Base-by-base conservation (phyloP, 2,113 vertebrate genomes). In the Athene noctua region DNA sequence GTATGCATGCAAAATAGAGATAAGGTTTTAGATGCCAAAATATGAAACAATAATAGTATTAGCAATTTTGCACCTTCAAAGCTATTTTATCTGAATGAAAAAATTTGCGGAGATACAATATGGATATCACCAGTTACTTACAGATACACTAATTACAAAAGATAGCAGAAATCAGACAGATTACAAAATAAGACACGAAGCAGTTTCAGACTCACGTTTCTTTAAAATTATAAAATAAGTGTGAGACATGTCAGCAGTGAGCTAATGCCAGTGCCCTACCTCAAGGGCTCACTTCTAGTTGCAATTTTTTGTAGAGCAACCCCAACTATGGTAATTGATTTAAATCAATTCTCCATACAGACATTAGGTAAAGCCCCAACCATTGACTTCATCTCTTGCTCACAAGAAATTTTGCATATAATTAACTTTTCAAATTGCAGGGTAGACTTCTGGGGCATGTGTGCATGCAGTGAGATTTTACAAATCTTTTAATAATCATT, bases 371-470 rank as follows among this genome's bases (percentile, higher is more conserved):
- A 89, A 95, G 58, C 27, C 62, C 63, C 72, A 74, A 1, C n/a
- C 20, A 2, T 49, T 85, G 71, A 62, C 73, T 77, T 92, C 42
- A 65, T 54, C 52, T 88, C 52, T 88, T 79, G 46, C 58, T 72
- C 51, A 63, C 21, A 44, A 78, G 59, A 91, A 86, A 75, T 72
- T 80, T 68, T 94, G 68, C 74, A 61, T 57, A 32, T 63, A 73
- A 95, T 61, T 94, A 94, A 81, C 58, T 95, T 94, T 85, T 66
- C 72, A 96, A 47, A 88, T 88, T 94, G 61, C 94, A 91, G 74
- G 54, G 59, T 25, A 93, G 83, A 71, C 47, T 92, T 30, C 57
- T 71, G 86, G 75, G n/a, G 22, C 40, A 67, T 15, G 5, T 40
- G 70, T 91, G n/a, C 83, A 46, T 36, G 32, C 55, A 80, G 62